Evolutionary conservation across 2,113 vertebrate genomes (phyloP).

Genomic region (Zeus faber): DNA sequence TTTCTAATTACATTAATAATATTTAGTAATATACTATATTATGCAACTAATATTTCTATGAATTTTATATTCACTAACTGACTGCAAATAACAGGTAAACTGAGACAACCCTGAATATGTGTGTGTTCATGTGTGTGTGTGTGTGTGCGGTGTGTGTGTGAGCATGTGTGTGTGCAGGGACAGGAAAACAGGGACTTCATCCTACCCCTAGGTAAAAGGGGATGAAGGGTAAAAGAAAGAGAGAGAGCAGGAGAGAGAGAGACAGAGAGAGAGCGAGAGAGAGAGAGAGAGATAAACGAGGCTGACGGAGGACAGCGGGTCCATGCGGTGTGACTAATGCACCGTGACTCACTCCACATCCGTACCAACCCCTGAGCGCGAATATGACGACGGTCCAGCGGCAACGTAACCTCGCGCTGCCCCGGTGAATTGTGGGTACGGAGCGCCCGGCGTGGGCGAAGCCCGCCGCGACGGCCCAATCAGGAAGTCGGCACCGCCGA

Average conservation of each 20-base stretch:
- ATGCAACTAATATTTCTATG: no score
- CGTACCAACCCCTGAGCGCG: no score
- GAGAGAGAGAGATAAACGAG: background rate
- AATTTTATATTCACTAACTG: no score
- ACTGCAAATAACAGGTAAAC: no score
- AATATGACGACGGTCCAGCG: no score
- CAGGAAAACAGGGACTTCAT: background rate
- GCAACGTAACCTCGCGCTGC: no score
- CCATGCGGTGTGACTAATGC: background rate
- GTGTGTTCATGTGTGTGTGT: background rate
- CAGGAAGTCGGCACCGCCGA: background rate
- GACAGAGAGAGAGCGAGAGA: constrained; percentile 5
- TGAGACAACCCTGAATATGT: no score
- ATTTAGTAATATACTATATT: no score
- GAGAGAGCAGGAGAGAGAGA: background rate
- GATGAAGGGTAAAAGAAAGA: no score
- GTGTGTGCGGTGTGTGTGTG: constrained; percentile 9
- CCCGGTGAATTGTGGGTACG: background rate
- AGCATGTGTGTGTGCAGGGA: constrained; percentile 12
- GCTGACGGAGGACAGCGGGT: background rate
- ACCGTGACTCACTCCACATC: no score
- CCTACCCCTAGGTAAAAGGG: background rate
- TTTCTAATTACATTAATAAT: no score
- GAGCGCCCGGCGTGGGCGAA: background rate
- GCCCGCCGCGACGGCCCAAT: background rate